phyloP scores from a whole-genome alignment of 92 coral and sea anemone species.

The Palythoa caribaeorum region DNA sequence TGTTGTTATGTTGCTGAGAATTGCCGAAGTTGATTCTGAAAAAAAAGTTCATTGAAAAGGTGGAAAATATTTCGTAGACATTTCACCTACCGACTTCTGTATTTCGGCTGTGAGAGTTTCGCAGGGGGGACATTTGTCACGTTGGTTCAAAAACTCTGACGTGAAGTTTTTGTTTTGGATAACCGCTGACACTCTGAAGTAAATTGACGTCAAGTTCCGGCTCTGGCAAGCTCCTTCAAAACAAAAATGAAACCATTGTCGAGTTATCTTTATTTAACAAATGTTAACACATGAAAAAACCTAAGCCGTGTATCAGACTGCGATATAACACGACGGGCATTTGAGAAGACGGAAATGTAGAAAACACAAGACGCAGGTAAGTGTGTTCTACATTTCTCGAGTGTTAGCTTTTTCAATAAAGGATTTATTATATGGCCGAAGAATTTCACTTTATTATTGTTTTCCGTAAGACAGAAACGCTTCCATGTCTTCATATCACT shows the following conservation, averaged over 20 bases:
- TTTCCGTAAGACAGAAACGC: too few species aligned
- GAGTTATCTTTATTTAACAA: too few species aligned
- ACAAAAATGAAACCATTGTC: background rate
- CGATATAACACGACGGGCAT: background rate
- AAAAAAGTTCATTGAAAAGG: too few species aligned
- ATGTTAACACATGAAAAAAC: too few species aligned
- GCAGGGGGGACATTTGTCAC: conserved; percentile 35
- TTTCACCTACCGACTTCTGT: conserved; percentile 62
- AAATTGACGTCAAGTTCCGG: conserved; percentile 38
- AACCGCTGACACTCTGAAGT: conserved; percentile 64
- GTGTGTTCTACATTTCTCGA: too few species aligned
- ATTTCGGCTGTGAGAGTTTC: conserved; percentile 53
- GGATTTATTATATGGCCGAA: too few species aligned
- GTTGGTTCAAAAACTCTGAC: conserved; percentile 32
- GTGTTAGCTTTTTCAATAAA: too few species aligned
- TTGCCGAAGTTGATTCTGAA: background rate
- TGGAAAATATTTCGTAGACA: background rate
- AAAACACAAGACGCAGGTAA: too few species aligned
- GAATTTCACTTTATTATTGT: too few species aligned
- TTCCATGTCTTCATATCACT: too few species aligned
- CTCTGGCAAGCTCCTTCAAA: conserved; percentile 3
- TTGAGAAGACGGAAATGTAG: background rate
- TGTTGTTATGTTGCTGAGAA: too few species aligned
- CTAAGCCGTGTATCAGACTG: too few species aligned
- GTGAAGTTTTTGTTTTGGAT: conserved; percentile 73